Evolutionary conservation across 2,113 vertebrate genomes (phyloP).

Genomic region (Peromyscus maniculatus): DNA sequence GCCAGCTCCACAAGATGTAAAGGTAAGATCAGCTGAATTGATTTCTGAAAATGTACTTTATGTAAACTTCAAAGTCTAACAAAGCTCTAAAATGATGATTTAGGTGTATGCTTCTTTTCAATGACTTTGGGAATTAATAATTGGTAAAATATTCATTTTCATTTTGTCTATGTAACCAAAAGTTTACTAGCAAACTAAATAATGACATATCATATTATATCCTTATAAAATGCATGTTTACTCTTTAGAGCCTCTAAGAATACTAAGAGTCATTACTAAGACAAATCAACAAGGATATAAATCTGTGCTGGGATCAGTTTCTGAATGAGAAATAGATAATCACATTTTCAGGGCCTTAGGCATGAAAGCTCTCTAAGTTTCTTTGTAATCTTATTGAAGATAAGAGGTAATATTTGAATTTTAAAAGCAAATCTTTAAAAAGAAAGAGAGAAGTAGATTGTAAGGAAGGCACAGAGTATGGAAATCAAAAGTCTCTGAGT

Average conservation of each 20-base stretch:
- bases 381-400: conserved; percentile 8
- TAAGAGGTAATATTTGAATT: not conserved
- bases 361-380: not conserved
- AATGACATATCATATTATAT: conserved; percentile 17
- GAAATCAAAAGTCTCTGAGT: not conserved
- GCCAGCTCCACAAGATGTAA: conserved; percentile 83
- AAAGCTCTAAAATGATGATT: not conserved
- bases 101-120: conserved; percentile 42
- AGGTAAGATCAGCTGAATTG: conserved; percentile 85
- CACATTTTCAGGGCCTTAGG: not conserved
- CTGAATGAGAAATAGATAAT: not conserved
- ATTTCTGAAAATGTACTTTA: conserved; percentile 65
- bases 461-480: not conserved
- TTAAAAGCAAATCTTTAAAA: not conserved
- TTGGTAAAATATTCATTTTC: conserved; percentile 64
- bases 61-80: conserved; percentile 6
- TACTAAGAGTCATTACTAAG: not conserved
- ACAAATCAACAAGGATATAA: conserved; percentile 24
- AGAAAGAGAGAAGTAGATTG: not conserved
- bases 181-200: conserved; percentile 46
- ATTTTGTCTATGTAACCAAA: conserved; percentile 58
- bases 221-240: conserved; percentile 14
- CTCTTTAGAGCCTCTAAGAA: conserved; percentile 19
- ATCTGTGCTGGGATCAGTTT: not conserved
- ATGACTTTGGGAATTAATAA: conserved; percentile 30